These are phyloP conservation scores for Strix occidentalis DNA, from an alignment of 2,797 vertebrate species.

Conservation along the genomic window DNA sequence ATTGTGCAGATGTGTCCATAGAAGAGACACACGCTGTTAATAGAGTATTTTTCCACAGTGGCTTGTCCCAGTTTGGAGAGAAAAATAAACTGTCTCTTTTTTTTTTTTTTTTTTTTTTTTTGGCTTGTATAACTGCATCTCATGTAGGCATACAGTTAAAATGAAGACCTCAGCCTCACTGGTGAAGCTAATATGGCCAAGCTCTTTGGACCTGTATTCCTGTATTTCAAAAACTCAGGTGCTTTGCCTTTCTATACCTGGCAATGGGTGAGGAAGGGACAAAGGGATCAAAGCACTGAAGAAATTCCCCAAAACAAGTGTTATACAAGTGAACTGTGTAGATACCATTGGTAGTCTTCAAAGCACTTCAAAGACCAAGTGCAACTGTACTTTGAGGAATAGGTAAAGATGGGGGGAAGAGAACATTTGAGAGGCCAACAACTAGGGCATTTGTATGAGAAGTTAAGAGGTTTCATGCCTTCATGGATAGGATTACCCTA, in stretches of 20 bases:
- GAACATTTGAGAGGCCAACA: background rate
- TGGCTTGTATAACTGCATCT: background rate
- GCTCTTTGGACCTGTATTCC: background rate
- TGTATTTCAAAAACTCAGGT: background rate
- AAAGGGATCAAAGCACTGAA: background rate
- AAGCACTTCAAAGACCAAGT: background rate
- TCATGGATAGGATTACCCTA: background rate
- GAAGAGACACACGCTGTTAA: background rate
- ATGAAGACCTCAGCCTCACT: background rate
- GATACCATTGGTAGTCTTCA: background rate
- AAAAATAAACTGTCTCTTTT: background rate
- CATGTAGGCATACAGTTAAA: background rate
- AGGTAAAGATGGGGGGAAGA: background rate
- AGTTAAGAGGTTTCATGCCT: background rate
- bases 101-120: background rate
- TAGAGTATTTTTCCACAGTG: background rate
- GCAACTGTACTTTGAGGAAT: background rate
- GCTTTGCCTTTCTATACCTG: background rate
- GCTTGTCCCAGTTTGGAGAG: background rate
- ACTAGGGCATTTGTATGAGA: background rate
- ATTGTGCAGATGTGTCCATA: conserved; percentile 21
- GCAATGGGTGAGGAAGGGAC: background rate
- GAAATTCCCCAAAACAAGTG: background rate
- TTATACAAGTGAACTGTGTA: background rate
- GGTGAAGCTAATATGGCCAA: background rate